Percentiles rank a stretch among this genome's conserved stretches.
These are phyloP conservation scores for Gymnodraco acuticeps DNA, from an alignment of 2,797 vertebrate species.

Conservation along the genomic window DNA sequence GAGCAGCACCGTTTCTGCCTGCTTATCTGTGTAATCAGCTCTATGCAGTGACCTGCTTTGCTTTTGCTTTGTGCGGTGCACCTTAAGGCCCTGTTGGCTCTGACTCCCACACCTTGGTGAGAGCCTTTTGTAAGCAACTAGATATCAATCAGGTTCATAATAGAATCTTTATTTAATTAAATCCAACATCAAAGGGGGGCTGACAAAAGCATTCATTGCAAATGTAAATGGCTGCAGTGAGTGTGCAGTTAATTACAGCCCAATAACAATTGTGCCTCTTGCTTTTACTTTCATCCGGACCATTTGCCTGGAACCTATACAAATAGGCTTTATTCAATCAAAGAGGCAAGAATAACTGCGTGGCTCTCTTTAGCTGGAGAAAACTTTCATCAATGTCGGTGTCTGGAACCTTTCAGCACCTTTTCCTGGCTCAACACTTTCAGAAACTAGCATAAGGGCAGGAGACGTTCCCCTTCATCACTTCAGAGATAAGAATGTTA, in stretches of 20 bases:
- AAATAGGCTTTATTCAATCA: constrained; percentile 64
- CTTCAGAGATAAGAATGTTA: constrained; percentile 24
- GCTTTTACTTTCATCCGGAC: constrained; percentile 67
- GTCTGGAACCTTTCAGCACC: constrained; percentile 20
- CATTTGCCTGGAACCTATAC: constrained; percentile 62
- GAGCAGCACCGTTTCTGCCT: neutral
- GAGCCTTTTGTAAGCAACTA: constrained; percentile 52
- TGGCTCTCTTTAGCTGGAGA: constrained; percentile 2
- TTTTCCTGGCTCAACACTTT: constrained; percentile 21
- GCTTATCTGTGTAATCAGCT: constrained; percentile 23
- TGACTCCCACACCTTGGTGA: constrained; percentile 11
- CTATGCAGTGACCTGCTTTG: constrained; percentile 22
- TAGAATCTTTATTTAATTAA: constrained; percentile 69
- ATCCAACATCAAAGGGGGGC: constrained; percentile 67
- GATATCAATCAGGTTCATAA: constrained; percentile 67
- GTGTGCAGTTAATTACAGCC: constrained; percentile 66
- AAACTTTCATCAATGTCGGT: constrained; percentile 1
- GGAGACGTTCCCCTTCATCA: constrained; percentile 28
- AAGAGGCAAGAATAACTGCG: constrained; percentile 24
- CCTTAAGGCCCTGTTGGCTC: constrained; percentile 25
- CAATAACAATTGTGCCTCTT: constrained; percentile 49
- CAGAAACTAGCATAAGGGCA: constrained; percentile 22
- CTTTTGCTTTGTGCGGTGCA: constrained; percentile 29
- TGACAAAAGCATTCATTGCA: constrained; percentile 69
- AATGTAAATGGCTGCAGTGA: constrained; percentile 69